phyloP scores from a whole-genome alignment of 1,140 invertebrate species.

The Contarinia nasturtii region DNA sequence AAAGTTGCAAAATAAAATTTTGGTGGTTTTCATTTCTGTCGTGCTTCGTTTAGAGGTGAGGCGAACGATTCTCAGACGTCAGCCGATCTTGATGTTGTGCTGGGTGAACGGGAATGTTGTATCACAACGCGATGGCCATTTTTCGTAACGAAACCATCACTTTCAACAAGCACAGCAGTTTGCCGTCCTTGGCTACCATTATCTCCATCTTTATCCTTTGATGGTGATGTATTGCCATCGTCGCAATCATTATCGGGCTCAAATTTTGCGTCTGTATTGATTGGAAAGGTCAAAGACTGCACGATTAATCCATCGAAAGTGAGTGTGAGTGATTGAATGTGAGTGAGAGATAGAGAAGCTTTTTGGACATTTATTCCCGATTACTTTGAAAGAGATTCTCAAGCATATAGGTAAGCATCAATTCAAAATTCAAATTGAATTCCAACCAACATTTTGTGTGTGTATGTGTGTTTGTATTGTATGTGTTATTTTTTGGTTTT shows the following conservation, averaged over 20 bases:
- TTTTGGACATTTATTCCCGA: too few species aligned
- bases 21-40: constrained; percentile 19
- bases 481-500: too few species aligned
- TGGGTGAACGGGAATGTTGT: constrained; percentile 56
- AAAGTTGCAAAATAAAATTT: background rate
- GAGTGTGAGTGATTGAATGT: too few species aligned
- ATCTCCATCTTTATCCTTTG: constrained; percentile 13
- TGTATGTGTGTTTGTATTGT: too few species aligned
- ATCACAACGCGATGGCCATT: constrained; percentile 78
- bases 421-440: too few species aligned
- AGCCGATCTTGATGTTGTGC: constrained; percentile 54
- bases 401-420: too few species aligned
- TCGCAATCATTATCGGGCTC: background rate
- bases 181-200: constrained; percentile 30
- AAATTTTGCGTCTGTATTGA: too few species aligned
- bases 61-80: constrained; percentile 55
- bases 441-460: too few species aligned
- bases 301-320: too few species aligned
- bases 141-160: constrained; percentile 60
- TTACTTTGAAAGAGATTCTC: too few species aligned
- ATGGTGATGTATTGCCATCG: constrained; percentile 1
- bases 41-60: constrained; percentile 29
- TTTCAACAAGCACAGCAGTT: constrained; percentile 63
- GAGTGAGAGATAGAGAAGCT: too few species aligned
- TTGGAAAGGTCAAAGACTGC: too few species aligned